Base-by-base conservation (phyloP, 1,140 invertebrate species). In the Lepidotrigona ventralis region DNA sequence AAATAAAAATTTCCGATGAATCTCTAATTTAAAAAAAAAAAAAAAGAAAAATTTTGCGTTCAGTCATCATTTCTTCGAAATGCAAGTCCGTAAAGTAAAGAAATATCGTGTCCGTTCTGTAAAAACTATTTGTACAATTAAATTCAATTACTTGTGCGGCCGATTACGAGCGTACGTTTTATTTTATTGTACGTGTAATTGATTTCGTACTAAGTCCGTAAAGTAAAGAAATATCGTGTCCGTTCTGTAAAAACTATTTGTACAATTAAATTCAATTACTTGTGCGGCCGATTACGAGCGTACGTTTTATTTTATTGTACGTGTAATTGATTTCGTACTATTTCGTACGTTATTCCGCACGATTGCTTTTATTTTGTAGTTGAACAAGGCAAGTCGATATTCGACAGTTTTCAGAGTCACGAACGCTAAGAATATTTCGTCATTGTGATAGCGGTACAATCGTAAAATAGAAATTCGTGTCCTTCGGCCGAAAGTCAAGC, bases 311-410 rank as follows among this genome's bases (percentile, higher is more conserved):
- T n/a, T n/a, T 29, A 29, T 29, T 29, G 29, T 29, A 33, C 26
- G 15, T 15, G 54, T 79, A 74, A 87, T 81, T 58, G 71, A 80
- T 87, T 85, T 75, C 53, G 66, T 60, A 46, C 21, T n/a, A 33
- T 77, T 68, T 29, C 29, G 60, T 71, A 51, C 46, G 54, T 56
- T 74, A 66, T 87, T 56, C 74, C 46, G 53, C 19, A 56, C 77
- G n/a, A 85, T 85, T 79, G 83, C 64, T 87, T 84, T 87, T 73
- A 79, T 88, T 88, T 87, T 68, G 46, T 81, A 84, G 64, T 81
- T 76, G 73, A 64, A 84, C 66, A 81, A 84, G 26, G 60, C 86
- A 87, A 75, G 85, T 88, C 86, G 86, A 88, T 88, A 88, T 75
- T 75, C 78, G 86, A 88, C 79, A 76, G 72, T 85, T 75, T 70